phyloP scores from a whole-genome alignment of 2,797 vertebrate species.

The Vultur gryphus region DNA sequence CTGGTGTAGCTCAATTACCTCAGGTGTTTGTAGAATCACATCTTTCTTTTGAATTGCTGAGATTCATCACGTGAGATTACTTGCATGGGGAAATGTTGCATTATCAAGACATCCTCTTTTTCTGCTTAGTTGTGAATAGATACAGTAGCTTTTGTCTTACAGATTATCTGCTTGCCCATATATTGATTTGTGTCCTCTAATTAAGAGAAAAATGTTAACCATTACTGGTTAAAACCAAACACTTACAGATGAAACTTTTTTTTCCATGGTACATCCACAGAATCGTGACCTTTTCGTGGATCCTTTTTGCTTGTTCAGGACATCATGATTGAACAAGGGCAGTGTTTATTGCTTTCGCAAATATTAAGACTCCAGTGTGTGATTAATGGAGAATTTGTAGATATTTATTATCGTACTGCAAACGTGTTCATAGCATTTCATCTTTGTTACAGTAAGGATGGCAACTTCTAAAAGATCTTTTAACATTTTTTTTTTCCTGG shows the following conservation, averaged over 20 bases:
- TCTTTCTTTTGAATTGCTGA: neutral
- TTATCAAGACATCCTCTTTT: neutral
- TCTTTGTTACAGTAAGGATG: neutral
- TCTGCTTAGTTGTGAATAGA: neutral
- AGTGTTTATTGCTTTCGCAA: neutral
- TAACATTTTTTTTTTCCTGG: neutral
- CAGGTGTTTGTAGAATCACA: neutral
- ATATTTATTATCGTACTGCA: neutral
- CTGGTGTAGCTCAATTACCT: neutral
- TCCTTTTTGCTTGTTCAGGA: neutral
- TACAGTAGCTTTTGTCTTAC: neutral
- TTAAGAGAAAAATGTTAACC: neutral
- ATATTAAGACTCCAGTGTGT: neutral
- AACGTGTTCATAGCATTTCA: neutral
- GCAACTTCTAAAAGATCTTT: neutral
- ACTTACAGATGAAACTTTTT: neutral
- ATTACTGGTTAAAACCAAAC: neutral
- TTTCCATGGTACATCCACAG: neutral
- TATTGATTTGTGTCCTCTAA: neutral
- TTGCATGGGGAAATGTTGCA: neutral
- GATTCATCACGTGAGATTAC: neutral
- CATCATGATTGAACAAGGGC: neutral
- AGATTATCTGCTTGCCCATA: neutral
- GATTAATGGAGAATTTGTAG: neutral
- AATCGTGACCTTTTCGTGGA: neutral